Percentiles rank a stretch among this genome's conserved stretches.
Evolutionary conservation across 2,888 invertebrate genomes (phyloP).

Genomic region (Conops quadrifasciatus): DNA sequence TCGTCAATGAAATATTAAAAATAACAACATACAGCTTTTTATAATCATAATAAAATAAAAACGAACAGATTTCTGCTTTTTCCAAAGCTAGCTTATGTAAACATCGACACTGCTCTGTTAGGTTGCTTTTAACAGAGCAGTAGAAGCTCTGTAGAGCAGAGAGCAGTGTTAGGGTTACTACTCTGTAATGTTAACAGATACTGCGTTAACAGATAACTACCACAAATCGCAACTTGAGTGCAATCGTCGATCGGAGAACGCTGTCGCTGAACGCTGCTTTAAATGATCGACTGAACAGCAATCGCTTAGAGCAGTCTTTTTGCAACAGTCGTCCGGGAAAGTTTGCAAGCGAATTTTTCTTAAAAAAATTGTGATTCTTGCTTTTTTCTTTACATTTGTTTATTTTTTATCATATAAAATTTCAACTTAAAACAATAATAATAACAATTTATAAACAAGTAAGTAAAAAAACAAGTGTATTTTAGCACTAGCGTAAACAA

Average conservation of each 20-base stretch:
- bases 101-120: too few relatives aligned
- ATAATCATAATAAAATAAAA: too few relatives aligned
- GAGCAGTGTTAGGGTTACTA: too few relatives aligned
- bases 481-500: background rate
- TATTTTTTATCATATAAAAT: background rate
- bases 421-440: too few relatives aligned
- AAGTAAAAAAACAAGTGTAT: conserved; percentile 28
- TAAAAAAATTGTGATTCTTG: conserved; percentile 1
- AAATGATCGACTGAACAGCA: conserved; percentile 36
- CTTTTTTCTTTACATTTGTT: background rate
- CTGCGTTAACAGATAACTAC: too few relatives aligned
- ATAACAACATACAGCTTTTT: too few relatives aligned
- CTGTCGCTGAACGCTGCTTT: conserved; percentile 31
- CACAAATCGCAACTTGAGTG: background rate
- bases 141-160: too few relatives aligned
- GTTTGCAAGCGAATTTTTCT: conserved; percentile 16
- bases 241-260: conserved; percentile 15
- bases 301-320: conserved; percentile 41
- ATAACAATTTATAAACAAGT: conserved; percentile 11
- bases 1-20: too few relatives aligned
- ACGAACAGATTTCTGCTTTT: too few relatives aligned
- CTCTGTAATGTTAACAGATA: too few relatives aligned
- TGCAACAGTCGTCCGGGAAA: conserved; percentile 38
- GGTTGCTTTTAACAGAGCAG: too few relatives aligned
- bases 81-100: too few relatives aligned